Evolutionary conservation across 30 jellyfish, hydroid and myxozoan genomes (phyloP), one percentile per base, ranked within the genome.

Genomic region (Haliclystus octoradiatus): DNA sequence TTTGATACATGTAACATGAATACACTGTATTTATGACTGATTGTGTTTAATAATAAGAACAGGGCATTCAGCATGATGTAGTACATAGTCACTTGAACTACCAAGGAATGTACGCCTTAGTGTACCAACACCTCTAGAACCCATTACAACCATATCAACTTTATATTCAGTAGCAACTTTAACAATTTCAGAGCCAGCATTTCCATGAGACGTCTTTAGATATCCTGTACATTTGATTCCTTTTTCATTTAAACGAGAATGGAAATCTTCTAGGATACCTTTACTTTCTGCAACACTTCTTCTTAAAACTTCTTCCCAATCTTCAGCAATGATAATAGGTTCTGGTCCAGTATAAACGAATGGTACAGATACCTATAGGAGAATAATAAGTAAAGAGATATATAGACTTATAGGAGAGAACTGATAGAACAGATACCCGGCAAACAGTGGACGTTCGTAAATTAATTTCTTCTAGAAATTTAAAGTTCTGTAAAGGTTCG

Each of bases 121-220:
- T 4, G 93, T 80, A 30, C 95, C 95, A 28, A 84, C 63, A 62
- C 95, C 95, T 61, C 95, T 80, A 52, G 88, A 80, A 13, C 95
- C 95, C 81, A 84, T 51, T 25, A 84, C 84, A 28, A 77, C 60
- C 28, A 79, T 68, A 40, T 77, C 79, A 2, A 93, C 95, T 14
- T 77, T 69, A 25, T 57, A 31, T 72, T 84, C 90, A 13, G 72
- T 71, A 0, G 90, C 94, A 29, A 84, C 2, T 63, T 72, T 78
- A 67, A 91, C 76, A 28, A 84, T 84, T 57, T 73, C 88, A 25
- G 87, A 67, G 25, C 95, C 95, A 7, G 95, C 84, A 28, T 81
- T 28, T 25, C 88, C 88, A 66, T 75, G 88, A 31, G 87, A 73
- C 19, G 79, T 78, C 63, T 83, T 65, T 68, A 83, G 60, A 50